These are phyloP conservation scores for Amiota communis DNA, from an alignment of 2,888 invertebrate genomes.

Conservation along the genomic window DNA sequence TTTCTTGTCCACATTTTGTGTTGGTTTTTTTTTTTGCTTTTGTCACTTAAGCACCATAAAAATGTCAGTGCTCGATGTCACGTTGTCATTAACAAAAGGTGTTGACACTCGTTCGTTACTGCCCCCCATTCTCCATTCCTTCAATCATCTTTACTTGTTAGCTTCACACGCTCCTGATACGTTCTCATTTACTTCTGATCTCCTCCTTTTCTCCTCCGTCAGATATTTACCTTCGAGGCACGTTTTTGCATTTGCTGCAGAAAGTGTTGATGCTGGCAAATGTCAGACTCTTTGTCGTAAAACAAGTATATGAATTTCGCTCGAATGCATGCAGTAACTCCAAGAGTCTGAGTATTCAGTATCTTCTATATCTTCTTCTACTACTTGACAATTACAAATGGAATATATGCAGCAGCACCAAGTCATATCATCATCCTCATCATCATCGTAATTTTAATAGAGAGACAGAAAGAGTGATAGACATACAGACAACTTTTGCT, in stretches of 20 bases:
- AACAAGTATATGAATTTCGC: no score
- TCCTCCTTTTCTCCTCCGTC: neutral
- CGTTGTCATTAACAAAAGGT: constrained; percentile 24
- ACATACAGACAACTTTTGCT: constrained; percentile 28
- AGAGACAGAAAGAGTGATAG: no score
- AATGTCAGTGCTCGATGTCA: constrained; percentile 9
- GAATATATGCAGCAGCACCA: neutral
- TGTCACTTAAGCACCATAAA: constrained; percentile 11
- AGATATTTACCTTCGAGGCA: no score
- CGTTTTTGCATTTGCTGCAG: constrained; percentile 2
- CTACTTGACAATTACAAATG: constrained; percentile 17
- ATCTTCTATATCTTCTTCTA: neutral
- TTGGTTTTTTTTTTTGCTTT: neutral
- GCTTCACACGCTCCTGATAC: neutral
- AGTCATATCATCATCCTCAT: no score
- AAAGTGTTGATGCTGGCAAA: neutral
- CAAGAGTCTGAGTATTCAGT: neutral
- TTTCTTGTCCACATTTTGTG: neutral
- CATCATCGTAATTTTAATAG: no score
- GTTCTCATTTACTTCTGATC: neutral
- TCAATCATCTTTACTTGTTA: neutral
- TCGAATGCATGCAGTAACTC: no score
- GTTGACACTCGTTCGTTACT: constrained; percentile 11
- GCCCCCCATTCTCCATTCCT: neutral
- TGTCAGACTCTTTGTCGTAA: constrained; percentile 9